Base-by-base conservation (phyloP, 2,888 invertebrate species). In the Ectemnius lituratus region DNA sequence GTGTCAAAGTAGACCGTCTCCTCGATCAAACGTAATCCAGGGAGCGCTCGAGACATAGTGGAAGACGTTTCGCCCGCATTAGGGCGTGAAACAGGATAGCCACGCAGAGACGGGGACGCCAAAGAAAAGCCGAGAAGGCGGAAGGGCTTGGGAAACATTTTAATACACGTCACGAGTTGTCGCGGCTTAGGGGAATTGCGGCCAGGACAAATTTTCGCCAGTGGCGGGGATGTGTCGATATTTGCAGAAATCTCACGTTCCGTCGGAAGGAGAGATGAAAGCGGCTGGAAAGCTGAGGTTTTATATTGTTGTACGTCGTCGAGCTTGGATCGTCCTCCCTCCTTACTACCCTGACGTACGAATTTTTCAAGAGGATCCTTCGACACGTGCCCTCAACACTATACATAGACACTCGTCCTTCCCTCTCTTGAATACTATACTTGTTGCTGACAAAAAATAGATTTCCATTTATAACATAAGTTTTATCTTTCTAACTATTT, bases 211-310 rank as follows among this genome's bases (percentile, higher is more conserved):
- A 28, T 62, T 62, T 45, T 16, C 37, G 52, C 16, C 1, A 6
- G 52, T 8, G 52, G 16, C n/a, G 52, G 16, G 62, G 18, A 6
- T 3, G 65, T 65, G 67, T 76, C 76, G 76, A 76, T 76, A 76
- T 67, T 60, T 14, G 28, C 65, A 18, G 56, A 45, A 62, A 61
- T 58, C 46, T 65, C 47, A 20, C 45, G 57, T 59, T 58, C 61
- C 37, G 63, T 49, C 52, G 46, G 62, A 71, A 65, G 71, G 58
- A 63, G 70, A 62, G 64, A 49, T 18, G 70, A 75, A 66, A 67
- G 66, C 69, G 69, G 28, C 60, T 75, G 63, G 66, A 58, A 63
- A 11, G 57, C 27, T n/a, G 76, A 70, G 67, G 76, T 68, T 68
- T 76, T 65, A 59, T 76, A 71, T 76, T 63, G 75, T 57, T 65